Conservation (phyloP, 53 echinoderm and acorn worm species). For the Patiria pectinifera region DNA sequence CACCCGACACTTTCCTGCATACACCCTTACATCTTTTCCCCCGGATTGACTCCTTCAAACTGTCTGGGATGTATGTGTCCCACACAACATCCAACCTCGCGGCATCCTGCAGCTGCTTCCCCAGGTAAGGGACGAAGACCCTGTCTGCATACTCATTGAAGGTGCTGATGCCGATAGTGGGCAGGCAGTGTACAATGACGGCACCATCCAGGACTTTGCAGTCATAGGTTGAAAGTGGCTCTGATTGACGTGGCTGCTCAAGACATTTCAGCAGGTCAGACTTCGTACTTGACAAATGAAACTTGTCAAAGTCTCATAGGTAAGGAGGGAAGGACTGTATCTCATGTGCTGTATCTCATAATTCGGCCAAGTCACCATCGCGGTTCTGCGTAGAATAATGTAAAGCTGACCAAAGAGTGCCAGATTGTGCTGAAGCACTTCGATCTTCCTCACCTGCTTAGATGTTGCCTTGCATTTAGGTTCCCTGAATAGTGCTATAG, state of each 20-base stretch:
- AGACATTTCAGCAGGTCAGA: slow-evolving; percentile 55
- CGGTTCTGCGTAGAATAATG: slow-evolving; percentile 15
- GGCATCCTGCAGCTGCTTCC: background rate
- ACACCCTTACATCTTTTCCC: slow-evolving; percentile 64
- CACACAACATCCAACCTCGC: slow-evolving; percentile 68
- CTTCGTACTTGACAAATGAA: slow-evolving; percentile 42
- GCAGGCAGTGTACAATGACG: slow-evolving; percentile 47
- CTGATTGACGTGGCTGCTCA: slow-evolving; percentile 44
- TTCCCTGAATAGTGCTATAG: slow-evolving; percentile 36
- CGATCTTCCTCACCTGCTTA: slow-evolving; percentile 13
- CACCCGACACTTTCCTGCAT: slow-evolving; percentile 54
- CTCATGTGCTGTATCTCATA: slow-evolving; percentile 60
- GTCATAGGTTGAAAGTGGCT: slow-evolving; percentile 48
- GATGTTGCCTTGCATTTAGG: background rate
- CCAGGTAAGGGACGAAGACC: slow-evolving; percentile 32
- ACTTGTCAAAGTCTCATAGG: slow-evolving; percentile 51
- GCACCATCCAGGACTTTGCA: slow-evolving; percentile 50
- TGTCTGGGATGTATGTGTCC: slow-evolving; percentile 59
- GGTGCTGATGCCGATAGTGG: slow-evolving; percentile 28
- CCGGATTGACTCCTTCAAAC: slow-evolving; percentile 66
- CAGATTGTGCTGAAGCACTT: slow-evolving; percentile 22
- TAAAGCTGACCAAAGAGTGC: slow-evolving; percentile 59
- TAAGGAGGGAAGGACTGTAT: slow-evolving; percentile 59
- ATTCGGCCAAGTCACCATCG: slow-evolving; percentile 43
- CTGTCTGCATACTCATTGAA: slow-evolving; percentile 59